Percentiles rank a stretch among this genome's conserved stretches.
Evolutionary conservation across 2,113 vertebrate species (phyloP).

Genomic region (Ochotona curzoniae): DNA sequence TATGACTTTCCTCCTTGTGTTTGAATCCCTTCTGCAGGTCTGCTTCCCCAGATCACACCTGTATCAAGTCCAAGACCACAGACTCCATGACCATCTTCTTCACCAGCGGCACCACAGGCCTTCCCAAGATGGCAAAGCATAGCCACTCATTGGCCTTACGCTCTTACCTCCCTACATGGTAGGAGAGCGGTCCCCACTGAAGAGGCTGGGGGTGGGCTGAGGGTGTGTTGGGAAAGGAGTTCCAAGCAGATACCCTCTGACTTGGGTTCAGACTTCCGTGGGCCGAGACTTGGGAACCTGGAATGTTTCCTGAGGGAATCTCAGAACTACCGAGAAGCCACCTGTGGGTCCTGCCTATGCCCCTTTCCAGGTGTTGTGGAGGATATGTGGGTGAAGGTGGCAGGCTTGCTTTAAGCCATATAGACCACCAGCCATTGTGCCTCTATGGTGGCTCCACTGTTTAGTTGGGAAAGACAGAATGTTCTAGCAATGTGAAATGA

Average conservation of each 20-base stretch:
- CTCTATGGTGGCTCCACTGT: background rate
- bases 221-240: background rate
- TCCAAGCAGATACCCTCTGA: background rate
- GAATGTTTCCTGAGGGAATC: background rate
- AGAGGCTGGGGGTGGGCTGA: background rate
- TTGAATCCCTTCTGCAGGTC: constrained; percentile 80
- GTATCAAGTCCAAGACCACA: constrained; percentile 85
- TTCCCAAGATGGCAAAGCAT: constrained; percentile 90
- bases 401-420: background rate
- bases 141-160: constrained; percentile 71
- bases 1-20: background rate
- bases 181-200: background rate
- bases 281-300: background rate
- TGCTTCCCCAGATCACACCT: constrained; percentile 86
- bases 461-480: background rate
- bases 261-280: background rate
- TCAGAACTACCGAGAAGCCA: background rate
- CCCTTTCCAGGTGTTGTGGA: background rate
- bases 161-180: constrained; percentile 71
- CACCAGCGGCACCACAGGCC: constrained; percentile 91
- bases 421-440: background rate
- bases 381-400: background rate
- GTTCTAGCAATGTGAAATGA: background rate
- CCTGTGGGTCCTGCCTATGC: background rate
- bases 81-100: constrained; percentile 91